These are phyloP conservation scores for Piaya cayana DNA, from an alignment of 2,113 vertebrate genomes.

Conservation along the genomic window DNA sequence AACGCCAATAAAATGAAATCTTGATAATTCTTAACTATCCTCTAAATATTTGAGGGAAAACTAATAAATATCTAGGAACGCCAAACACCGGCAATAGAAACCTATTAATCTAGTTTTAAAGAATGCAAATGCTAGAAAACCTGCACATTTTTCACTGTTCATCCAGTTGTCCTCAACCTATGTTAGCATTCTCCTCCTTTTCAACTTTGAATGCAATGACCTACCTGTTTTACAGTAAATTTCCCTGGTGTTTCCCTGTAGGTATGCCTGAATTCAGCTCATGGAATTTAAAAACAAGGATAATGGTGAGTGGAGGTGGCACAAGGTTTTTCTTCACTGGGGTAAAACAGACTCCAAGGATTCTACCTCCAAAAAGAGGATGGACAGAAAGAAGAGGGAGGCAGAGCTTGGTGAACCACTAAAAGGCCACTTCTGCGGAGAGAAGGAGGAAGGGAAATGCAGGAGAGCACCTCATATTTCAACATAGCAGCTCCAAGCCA, in stretches of 20 bases:
- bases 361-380: neutral
- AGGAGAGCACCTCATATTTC: neutral
- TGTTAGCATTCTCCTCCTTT: neutral
- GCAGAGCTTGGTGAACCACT: neutral
- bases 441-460: neutral
- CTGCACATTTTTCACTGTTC: neutral
- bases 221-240: neutral
- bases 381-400: neutral
- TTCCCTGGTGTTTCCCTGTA: neutral
- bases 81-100: neutral
- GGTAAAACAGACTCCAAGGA: neutral
- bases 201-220: neutral
- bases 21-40: neutral
- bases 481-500: neutral
- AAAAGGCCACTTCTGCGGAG: neutral
- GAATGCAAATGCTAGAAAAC: neutral
- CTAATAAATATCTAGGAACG: neutral
- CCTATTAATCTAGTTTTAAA: neutral
- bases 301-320: neutral
- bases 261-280: neutral
- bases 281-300: neutral
- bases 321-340: neutral
- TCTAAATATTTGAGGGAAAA: conserved; percentile 12
- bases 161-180: neutral
- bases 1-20: conserved; percentile 19